Conservation (phyloP, 2,113 vertebrate genomes). For the Murina feae region DNA sequence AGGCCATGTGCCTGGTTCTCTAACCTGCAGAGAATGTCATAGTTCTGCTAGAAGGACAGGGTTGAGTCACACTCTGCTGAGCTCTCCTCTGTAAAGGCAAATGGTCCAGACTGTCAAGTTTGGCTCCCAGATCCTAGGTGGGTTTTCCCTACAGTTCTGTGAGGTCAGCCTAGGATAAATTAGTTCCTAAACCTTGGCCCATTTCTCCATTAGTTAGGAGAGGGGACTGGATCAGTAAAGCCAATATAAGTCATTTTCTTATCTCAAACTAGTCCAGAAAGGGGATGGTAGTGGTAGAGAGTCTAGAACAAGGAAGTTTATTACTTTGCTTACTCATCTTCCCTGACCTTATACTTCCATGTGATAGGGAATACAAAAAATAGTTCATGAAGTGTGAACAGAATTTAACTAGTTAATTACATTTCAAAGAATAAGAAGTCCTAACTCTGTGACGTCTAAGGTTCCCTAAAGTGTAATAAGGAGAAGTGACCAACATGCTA, state of each 20-base stretch:
- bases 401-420: constrained; percentile 1
- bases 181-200: constrained; percentile 14
- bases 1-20: not conserved
- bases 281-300: not conserved
- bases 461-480: not conserved
- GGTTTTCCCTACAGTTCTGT: not conserved
- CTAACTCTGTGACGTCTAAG: not conserved
- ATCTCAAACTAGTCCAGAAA: not conserved
- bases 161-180: not conserved
- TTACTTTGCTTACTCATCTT: not conserved
- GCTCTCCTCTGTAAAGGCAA: not conserved
- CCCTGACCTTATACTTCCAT: not conserved
- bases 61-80: not conserved
- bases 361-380: not conserved
- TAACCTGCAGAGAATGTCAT: not conserved
- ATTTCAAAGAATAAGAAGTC: not conserved
- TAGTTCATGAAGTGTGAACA: not conserved
- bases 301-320: not conserved
- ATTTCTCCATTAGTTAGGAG: not conserved
- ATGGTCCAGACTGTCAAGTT: not conserved
- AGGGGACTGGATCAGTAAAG: not conserved
- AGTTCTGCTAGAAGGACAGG: not conserved
- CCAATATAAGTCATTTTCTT: constrained; percentile 16
- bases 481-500: not conserved
- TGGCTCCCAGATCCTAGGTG: not conserved